Conservation (phyloP, 2,888 invertebrate species). For the Sinhomidia bicolor region DNA sequence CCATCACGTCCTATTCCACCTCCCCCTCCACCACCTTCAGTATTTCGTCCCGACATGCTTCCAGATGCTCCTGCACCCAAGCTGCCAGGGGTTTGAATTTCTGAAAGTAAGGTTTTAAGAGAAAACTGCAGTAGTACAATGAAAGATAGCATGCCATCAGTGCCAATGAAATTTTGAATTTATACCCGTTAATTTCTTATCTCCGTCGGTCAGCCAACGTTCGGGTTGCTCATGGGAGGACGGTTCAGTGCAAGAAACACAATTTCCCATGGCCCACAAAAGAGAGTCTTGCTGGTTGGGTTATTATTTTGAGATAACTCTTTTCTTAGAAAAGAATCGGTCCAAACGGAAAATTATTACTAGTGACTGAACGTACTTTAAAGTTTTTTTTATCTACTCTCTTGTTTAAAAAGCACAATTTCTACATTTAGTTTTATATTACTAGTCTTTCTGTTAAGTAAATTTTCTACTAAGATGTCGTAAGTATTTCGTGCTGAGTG, state of each 20-base stretch:
- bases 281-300: background rate
- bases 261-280: constrained; percentile 78
- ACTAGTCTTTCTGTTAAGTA: background rate
- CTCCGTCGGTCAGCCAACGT: constrained; percentile 73
- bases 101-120: constrained; percentile 58
- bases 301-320: background rate
- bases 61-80: constrained; percentile 61
- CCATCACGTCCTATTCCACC: constrained; percentile 55
- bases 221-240: constrained; percentile 77
- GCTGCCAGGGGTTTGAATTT: constrained; percentile 72
- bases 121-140: no score
- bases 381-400: background rate
- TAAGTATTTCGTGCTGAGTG: background rate
- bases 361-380: background rate
- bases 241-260: constrained; percentile 79
- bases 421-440: background rate
- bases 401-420: background rate
- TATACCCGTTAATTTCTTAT: constrained; percentile 75
- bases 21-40: constrained; percentile 50
- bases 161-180: no score
- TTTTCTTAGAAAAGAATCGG: constrained; percentile 1
- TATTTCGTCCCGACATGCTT: constrained; percentile 58
- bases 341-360: background rate
- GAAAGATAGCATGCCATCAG: no score
- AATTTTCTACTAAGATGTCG: background rate